Evolutionary conservation across 2,797 vertebrate genomes (phyloP).

Genomic region (Semotilus atromaculatus): DNA sequence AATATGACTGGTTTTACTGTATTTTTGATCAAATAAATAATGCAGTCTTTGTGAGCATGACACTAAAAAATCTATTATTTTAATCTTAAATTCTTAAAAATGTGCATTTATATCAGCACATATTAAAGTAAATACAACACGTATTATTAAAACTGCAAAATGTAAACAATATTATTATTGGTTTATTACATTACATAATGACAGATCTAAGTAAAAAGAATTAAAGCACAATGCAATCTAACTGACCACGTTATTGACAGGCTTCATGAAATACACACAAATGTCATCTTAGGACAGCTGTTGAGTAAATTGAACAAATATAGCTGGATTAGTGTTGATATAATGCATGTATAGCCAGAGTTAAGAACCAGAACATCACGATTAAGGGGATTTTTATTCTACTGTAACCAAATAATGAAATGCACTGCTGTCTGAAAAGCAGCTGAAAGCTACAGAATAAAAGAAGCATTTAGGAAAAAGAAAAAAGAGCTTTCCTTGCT

Average conservation of each 20-base stretch:
- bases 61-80: too few relatives aligned
- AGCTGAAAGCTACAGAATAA: background rate
- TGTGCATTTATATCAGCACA: background rate
- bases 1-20: background rate
- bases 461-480: background rate
- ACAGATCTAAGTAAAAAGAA: background rate
- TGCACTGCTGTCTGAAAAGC: background rate
- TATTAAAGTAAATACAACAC: background rate
- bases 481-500: slow-evolving; percentile 23
- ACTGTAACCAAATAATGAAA: background rate
- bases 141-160: background rate
- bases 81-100: background rate
- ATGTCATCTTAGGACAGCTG: background rate
- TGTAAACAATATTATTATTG: background rate
- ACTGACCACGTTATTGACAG: background rate
- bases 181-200: background rate
- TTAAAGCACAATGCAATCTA: background rate
- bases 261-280: background rate
- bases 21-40: background rate
- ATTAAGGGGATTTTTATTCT: background rate
- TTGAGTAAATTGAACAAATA: background rate
- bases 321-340: background rate
- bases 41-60: background rate
- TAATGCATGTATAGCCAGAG: background rate
- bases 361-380: background rate